A percentile compares a stretch with the other conserved stretches of the same genome.
Conservation (phyloP, 2,797 vertebrate species). For the Pangasius macronema region DNA sequence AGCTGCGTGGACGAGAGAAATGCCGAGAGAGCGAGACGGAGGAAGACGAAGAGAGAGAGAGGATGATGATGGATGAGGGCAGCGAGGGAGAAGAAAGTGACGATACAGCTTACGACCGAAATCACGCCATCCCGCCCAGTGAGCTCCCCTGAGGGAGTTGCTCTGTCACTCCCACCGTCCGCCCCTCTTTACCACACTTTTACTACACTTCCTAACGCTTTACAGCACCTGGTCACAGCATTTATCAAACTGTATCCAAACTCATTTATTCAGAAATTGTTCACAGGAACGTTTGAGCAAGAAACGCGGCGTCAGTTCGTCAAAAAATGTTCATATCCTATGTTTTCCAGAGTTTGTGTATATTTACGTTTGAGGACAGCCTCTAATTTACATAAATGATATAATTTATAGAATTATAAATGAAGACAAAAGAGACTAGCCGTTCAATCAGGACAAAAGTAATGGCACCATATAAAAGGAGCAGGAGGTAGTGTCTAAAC, state of each 20-base stretch:
- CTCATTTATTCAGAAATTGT: too few species aligned
- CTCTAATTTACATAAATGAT: neutral
- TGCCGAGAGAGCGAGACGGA: slow-evolving; percentile 72
- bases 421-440: neutral
- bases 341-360: neutral
- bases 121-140: slow-evolving; percentile 64
- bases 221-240: neutral
- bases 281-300: neutral
- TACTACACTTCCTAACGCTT: neutral
- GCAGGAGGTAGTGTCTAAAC: neutral
- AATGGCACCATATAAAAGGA: neutral
- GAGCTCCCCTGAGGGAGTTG: slow-evolving; percentile 70
- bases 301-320: neutral
- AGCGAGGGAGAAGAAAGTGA: slow-evolving; percentile 79
- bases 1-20: slow-evolving; percentile 56
- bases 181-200: neutral
- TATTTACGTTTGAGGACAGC: neutral
- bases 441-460: neutral
- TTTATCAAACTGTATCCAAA: neutral
- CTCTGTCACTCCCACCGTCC: neutral
- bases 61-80: slow-evolving; percentile 63
- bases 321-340: neutral
- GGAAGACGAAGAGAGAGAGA: slow-evolving; percentile 73
- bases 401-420: too few species aligned
- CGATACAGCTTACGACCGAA: slow-evolving; percentile 75